Conservation (phyloP, 2,888 invertebrate genomes). For the Pomacea canaliculata region DNA sequence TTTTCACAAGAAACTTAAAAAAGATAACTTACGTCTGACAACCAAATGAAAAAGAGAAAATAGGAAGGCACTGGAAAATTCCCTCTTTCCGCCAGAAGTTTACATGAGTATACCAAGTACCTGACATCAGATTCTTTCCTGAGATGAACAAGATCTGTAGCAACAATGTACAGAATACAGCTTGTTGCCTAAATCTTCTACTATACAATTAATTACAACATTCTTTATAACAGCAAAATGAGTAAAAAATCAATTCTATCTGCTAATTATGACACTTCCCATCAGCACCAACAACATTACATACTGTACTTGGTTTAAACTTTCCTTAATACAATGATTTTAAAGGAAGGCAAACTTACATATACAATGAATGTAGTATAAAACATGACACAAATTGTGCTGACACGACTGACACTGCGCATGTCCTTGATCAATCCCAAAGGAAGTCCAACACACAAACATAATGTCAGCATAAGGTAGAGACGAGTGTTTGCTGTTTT, state of each 20-base stretch:
- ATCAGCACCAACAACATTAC: no score
- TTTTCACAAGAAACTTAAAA: neutral
- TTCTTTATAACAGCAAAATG: no score
- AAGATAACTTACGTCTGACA: conserved; percentile 87
- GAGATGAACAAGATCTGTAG: conserved; percentile 84
- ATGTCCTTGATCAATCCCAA: conserved; percentile 89
- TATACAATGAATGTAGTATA: conserved; percentile 90
- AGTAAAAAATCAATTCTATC: no score
- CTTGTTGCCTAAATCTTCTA: neutral
- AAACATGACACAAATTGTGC: conserved; percentile 90
- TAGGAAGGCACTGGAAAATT: conserved; percentile 91
- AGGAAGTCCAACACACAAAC: conserved; percentile 82
- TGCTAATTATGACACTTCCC: no score
- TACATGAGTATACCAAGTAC: conserved; percentile 77
- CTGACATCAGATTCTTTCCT: conserved; percentile 79
- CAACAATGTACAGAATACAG: conserved; percentile 8
- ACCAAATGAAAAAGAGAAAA: conserved; percentile 95
- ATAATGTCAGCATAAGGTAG: conserved; percentile 67
- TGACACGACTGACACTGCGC: conserved; percentile 88
- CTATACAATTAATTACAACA: neutral
- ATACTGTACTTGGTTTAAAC: no score
- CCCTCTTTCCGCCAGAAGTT: conserved; percentile 79
- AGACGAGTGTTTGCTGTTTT: conserved; percentile 59
- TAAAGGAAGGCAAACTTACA: conserved; percentile 72
- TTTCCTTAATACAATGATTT: no score